phyloP scores from a whole-genome alignment of 1,140 invertebrate species.

The Cyrtorhinus lividipennis region DNA sequence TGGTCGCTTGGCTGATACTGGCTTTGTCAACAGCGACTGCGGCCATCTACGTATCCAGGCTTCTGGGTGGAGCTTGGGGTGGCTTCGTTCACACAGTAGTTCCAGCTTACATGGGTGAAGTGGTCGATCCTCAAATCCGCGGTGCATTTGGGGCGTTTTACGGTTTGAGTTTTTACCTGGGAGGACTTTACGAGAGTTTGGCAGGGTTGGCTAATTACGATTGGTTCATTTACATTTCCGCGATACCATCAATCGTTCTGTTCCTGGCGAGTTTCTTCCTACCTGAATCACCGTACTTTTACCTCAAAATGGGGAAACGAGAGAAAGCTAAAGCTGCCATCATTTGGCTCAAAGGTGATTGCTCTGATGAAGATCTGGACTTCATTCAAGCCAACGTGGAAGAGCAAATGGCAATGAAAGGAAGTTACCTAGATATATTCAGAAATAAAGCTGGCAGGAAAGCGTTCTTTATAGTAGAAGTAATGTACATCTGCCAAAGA shows the following conservation, averaged over 20 bases:
- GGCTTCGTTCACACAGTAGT: slow-evolving; percentile 58
- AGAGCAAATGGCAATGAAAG: neutral
- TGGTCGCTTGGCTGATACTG: slow-evolving; percentile 37
- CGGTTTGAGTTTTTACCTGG: slow-evolving; percentile 41
- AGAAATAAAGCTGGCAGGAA: neutral
- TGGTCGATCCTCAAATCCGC: slow-evolving; percentile 27
- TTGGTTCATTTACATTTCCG: neutral
- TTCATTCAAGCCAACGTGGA: neutral
- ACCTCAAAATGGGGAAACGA: neutral
- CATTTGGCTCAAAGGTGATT: neutral
- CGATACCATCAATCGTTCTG: neutral
- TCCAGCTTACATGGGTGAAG: slow-evolving; percentile 46
- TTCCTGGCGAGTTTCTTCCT: neutral
- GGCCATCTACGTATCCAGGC: slow-evolving; percentile 13
- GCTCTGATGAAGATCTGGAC: neutral
- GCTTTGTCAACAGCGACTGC: neutral
- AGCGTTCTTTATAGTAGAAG: neutral
- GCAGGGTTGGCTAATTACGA: neutral
- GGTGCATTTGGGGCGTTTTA: slow-evolving; percentile 48
- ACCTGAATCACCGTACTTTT: neutral
- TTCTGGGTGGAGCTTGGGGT: slow-evolving; percentile 42
- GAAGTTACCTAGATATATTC: neutral
- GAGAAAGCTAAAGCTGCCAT: neutral
- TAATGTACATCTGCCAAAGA: neutral
- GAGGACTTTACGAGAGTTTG: neutral